phyloP scores from a whole-genome alignment of 2,113 vertebrate genomes.

The Sylvietta virens region DNA sequence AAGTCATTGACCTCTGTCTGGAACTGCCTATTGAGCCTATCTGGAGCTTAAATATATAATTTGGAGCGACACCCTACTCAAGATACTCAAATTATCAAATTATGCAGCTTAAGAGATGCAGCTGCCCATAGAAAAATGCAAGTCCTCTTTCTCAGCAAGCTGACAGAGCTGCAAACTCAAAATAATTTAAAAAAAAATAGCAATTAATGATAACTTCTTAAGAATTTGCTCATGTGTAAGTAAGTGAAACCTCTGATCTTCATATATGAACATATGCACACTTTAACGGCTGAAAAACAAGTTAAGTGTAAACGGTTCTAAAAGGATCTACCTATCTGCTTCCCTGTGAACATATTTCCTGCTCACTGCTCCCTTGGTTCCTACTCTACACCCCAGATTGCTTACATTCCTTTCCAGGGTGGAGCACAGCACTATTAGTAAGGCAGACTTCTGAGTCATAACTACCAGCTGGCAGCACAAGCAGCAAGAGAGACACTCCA shows the following conservation, averaged over 20 bases:
- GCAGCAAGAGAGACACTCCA: not conserved
- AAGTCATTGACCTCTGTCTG: not conserved
- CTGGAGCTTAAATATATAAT: not conserved
- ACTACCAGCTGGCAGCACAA: not conserved
- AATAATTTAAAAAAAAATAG: not conserved
- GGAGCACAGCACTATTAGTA: not conserved
- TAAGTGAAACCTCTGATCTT: not conserved
- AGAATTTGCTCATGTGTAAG: not conserved
- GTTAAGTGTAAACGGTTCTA: not conserved
- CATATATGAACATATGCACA: not conserved
- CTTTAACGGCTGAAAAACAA: not conserved
- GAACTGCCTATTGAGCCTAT: not conserved
- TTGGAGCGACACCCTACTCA: not conserved
- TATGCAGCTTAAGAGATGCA: not conserved
- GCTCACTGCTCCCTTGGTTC: not conserved
- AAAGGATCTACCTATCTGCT: not conserved
- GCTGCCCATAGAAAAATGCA: not conserved
- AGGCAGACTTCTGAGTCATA: slow-evolving; percentile 19
- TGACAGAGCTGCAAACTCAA: not conserved
- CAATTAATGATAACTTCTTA: not conserved
- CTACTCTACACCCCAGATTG: not conserved
- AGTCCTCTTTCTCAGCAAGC: not conserved
- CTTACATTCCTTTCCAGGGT: slow-evolving; percentile 26
- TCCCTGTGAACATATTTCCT: not conserved
- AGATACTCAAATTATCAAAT: not conserved